Evolutionary conservation across 1,140 invertebrate genomes (phyloP).

Genomic region (Sycophila sp.): DNA sequence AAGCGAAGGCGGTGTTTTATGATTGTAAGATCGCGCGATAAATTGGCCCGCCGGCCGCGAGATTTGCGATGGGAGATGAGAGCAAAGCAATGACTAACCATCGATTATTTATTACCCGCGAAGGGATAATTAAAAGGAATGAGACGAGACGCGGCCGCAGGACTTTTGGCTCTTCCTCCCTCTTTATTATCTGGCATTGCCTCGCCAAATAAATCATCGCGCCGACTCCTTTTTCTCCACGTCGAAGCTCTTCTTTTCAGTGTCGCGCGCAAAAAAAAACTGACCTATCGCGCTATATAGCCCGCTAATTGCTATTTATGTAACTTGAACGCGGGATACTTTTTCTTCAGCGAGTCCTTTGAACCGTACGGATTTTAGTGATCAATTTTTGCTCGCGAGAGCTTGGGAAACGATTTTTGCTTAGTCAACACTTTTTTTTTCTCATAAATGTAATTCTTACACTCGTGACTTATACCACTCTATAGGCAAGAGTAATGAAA

Average conservation of each 20-base stretch:
- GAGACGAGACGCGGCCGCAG: background rate
- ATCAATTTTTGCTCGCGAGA: constrained; percentile 1
- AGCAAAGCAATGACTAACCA: constrained; percentile 20
- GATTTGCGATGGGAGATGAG: constrained; percentile 24
- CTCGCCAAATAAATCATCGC: constrained; percentile 15
- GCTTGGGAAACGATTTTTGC: background rate
- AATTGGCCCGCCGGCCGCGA: constrained; percentile 30
- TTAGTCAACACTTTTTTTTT: background rate
- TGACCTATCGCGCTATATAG: background rate
- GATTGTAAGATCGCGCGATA: constrained; percentile 32
- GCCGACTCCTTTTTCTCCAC: constrained; percentile 9
- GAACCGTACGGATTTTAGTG: constrained; percentile 3
- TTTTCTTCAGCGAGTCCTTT: background rate
- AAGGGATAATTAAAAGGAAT: constrained; percentile 36
- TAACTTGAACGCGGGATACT: background rate
- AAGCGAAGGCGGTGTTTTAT: constrained; percentile 36
- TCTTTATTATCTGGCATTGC: background rate
- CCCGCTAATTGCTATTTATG: constrained; percentile 40
- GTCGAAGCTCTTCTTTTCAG: background rate
- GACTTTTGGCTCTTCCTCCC: background rate
- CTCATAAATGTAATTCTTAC: background rate
- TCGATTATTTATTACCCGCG: constrained; percentile 38
- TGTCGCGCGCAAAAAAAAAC: background rate
- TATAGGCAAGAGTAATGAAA: too few species aligned
- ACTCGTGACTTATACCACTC: too few species aligned